Percentiles rank a stretch among this genome's conserved stretches.
phyloP scores from a whole-genome alignment of 35 echinoderm and acorn worm genomes.

The Anneissia japonica region DNA sequence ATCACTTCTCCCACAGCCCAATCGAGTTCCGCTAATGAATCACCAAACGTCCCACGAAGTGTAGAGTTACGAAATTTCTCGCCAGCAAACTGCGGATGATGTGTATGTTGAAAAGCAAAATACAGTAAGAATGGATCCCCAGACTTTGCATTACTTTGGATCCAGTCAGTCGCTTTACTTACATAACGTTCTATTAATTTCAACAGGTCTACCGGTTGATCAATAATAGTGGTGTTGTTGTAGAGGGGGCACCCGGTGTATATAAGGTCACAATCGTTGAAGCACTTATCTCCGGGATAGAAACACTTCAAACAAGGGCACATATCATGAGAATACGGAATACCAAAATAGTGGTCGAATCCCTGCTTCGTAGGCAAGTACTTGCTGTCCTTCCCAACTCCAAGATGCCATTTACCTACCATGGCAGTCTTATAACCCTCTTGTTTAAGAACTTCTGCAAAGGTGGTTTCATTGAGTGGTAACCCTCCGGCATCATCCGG shows the following conservation, averaged over 20 bases:
- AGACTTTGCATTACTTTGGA: conserved; percentile 39
- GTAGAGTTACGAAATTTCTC: conserved; percentile 58
- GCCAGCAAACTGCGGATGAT: conserved; percentile 63
- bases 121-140: conserved; percentile 63
- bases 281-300: conserved; percentile 58
- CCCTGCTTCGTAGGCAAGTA: conserved; percentile 65
- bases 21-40: conserved; percentile 62
- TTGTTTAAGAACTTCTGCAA: conserved; percentile 55
- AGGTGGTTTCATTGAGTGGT: conserved; percentile 59
- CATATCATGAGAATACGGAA: conserved; percentile 68
- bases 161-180: conserved; percentile 12
- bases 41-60: conserved; percentile 57
- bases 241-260: conserved; percentile 50
- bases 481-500: conserved; percentile 51
- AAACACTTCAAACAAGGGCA: conserved; percentile 73
- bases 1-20: conserved; percentile 61
- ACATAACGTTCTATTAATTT: conserved; percentile 47
- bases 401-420: conserved; percentile 81
- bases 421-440: conserved; percentile 55
- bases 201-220: conserved; percentile 55
- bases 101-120: conserved; percentile 76
- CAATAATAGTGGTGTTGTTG: conserved; percentile 43
- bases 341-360: conserved; percentile 63
- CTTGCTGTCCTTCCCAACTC: conserved; percentile 49
- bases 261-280: conserved; percentile 14